Evolutionary conservation across 1,140 invertebrate genomes (phyloP), one percentile per base, ranked within the genome.

Genomic region (Drosophila oshimai): DNA sequence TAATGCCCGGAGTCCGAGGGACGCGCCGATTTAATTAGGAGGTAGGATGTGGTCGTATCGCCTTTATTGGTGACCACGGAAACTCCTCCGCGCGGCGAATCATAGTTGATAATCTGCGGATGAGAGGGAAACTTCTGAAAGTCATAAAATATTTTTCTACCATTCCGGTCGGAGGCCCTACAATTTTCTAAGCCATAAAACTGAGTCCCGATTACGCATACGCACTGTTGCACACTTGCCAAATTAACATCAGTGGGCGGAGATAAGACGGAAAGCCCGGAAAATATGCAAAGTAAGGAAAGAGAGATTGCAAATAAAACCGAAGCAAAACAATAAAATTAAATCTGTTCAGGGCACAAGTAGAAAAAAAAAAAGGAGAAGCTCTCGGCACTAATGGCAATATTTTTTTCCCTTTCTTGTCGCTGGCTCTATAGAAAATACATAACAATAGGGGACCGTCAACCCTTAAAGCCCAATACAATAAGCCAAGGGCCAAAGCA

Each of bases 41-140:
- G 92, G 89, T 95, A 96, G 77, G 95, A 96, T 62, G 94, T 95
- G 53, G 95, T 96, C 39, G 93, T 95, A 76, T 95, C 94, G 33
- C 95, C 94, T 86, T 95, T 95, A 90, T 96, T 95, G 44, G 95
- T 96, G 44, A 96, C 93, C 24, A 96, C 95, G 6, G 89, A 90
- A 13, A 91, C 96, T 1, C 96, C 96, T 26, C 96, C 96, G 51
- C 96, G 93, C 1, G 95, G 95, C 55, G 96, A 97, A 91, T 97
- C 96, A 92, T 97, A 97, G 93, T 97, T 97, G 91, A 97, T 97
- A 92, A 95, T 96, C 96, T 96, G 92, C 42, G 60, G 75, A 57
- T 47, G 42, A 68, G 28, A 34, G 3, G 47, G 68, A 24, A 54
- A 36, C 55, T 53, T 39, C 28, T 22, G 39, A 39, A 46, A 54